phyloP scores from a whole-genome alignment of 1,140 invertebrate genomes.

The Penaeus japonicus region DNA sequence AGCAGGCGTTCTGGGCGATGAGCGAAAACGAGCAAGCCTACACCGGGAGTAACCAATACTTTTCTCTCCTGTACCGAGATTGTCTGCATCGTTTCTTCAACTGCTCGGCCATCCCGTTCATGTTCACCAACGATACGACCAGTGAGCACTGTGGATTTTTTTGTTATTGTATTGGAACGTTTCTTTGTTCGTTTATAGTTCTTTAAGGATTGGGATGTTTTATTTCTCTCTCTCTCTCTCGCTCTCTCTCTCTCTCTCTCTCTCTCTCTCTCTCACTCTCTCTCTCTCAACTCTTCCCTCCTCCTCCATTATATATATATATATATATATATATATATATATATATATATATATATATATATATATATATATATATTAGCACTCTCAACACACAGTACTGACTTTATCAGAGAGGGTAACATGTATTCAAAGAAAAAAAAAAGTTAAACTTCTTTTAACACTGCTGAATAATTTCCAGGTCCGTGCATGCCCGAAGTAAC shows the following conservation, averaged over 20 bases:
- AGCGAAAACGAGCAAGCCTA: not conserved
- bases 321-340: not conserved
- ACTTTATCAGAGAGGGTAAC: no score
- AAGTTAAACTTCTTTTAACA: no score
- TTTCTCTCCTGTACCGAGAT: slow-evolving; percentile 29
- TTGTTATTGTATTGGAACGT: not conserved
- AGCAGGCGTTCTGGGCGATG: not conserved
- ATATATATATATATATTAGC: no score
- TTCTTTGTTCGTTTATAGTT: not conserved
- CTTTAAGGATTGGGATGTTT: no score
- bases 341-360: no score
- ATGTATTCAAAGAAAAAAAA: no score
- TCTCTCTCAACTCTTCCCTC: not conserved
- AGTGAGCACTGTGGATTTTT: not conserved
- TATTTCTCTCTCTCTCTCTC: no score
- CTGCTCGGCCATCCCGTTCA: slow-evolving; percentile 41
- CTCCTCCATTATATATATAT: not conserved
- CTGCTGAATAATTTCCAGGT: no score
- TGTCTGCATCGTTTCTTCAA: slow-evolving; percentile 20
- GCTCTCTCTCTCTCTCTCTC: no score
- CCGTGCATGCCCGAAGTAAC: no score
- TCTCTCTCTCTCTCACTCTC: not conserved
- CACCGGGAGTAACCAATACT: slow-evolving; percentile 42
- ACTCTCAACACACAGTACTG: no score
- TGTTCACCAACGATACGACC: slow-evolving; percentile 31